Base-by-base conservation (phyloP, 2,888 invertebrate species). In the Abscondita cerata region DNA sequence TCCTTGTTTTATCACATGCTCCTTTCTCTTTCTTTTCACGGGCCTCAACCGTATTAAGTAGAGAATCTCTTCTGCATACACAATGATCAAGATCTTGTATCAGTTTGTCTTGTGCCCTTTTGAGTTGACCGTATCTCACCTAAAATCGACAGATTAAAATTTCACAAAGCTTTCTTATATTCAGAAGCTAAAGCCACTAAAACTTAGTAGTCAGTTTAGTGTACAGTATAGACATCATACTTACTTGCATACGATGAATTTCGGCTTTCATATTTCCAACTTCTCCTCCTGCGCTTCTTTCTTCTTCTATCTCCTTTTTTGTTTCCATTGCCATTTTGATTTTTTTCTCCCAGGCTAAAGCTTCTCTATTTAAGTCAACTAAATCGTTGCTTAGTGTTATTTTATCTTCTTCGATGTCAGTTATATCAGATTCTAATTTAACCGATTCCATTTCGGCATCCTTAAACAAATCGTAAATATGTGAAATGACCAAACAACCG, bases 201-300 rank as follows among this genome's bases (percentile, higher is more conserved):
- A n/a, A 9, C 6, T 33, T 33, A 33, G 33, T 9, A 33, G 5
- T 8, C 33, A 33, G 9, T 33, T 33, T 33, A 33, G 5, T 33
- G 33, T 33, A 33, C 5, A 33, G n/a, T n/a, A n/a, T n/a, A 33
- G 5, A 9, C 31, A 1, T 15, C 6, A 33, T 52, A 58, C 74
- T 81, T 76, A 92, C 91, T 80, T 90, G 87, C 93, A 93, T 93
- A 68, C 90, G 85, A 71, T 93, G 93, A 73, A 94, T 93, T 82
- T 94, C 93, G 36, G 83, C 84, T 74, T 85, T 89, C 92, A 93
- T 93, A 31, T 83, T 83, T 0, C 87, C 88, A 15, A 92, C 85
- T 76, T 93, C 93, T 1, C 93, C 90, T 3, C 83, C 86, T 1
- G 83, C 80, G 0, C 86, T 83, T 58, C 85, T 84, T 57, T 91